Conservation (phyloP, 2,113 vertebrate species). For the Varanus komodoensis region DNA sequence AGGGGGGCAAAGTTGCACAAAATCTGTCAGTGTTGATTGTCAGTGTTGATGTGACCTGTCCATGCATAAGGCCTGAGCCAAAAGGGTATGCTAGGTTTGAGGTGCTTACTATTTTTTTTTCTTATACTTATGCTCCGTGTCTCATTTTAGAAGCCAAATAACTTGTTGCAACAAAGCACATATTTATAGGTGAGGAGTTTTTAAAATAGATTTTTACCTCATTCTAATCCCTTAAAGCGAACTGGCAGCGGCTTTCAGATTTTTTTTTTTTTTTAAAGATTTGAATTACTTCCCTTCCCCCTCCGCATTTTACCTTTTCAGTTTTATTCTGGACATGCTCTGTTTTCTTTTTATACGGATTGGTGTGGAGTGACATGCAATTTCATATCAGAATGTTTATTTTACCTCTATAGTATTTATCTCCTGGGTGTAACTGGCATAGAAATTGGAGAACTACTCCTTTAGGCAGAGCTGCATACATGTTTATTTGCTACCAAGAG, state of each 20-base stretch:
- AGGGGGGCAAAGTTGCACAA: too few relatives aligned
- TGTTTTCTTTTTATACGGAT: background rate
- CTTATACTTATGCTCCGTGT: background rate
- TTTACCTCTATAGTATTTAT: background rate
- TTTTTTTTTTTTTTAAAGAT: constrained; percentile 1
- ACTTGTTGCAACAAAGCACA: constrained; percentile 42
- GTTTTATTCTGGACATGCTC: background rate
- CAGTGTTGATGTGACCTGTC: background rate
- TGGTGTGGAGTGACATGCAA: background rate
- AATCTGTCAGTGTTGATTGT: background rate
- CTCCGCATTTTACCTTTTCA: background rate
- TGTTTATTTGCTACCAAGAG: background rate
- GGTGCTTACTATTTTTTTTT: background rate
- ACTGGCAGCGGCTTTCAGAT: background rate
- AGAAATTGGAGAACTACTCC: background rate
- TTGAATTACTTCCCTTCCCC: background rate
- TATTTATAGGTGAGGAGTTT: constrained; percentile 4
- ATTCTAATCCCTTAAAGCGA: constrained; percentile 57
- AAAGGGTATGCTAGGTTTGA: background rate
- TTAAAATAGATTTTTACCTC: constrained; percentile 23
- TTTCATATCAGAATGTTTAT: background rate
- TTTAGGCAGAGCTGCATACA: constrained; percentile 11
- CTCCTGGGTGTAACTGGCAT: accelerated
- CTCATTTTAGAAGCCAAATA: background rate
- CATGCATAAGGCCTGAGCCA: background rate